These are phyloP conservation scores for Onychostruthus taczanowskii DNA, from an alignment of 2,113 vertebrate species.

Conservation along the genomic window DNA sequence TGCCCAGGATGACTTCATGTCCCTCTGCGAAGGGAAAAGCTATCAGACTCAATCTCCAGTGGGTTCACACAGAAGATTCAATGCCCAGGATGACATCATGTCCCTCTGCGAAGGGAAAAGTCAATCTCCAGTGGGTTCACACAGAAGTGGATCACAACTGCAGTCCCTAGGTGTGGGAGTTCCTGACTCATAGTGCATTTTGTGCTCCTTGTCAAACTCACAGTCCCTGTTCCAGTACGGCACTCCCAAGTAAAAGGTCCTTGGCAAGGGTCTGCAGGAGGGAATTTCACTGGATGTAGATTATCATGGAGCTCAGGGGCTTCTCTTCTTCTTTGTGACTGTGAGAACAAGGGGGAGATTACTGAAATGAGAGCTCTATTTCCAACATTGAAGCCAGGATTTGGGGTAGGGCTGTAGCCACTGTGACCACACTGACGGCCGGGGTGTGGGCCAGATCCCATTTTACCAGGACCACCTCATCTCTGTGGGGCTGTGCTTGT, in stretches of 20 bases:
- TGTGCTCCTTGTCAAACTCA: background rate
- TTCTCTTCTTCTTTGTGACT: background rate
- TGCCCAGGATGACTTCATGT: background rate
- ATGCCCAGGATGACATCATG: background rate
- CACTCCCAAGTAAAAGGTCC: background rate
- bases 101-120: background rate
- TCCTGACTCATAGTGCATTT: background rate
- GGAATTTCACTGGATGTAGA: background rate
- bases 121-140: background rate
- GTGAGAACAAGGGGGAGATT: background rate
- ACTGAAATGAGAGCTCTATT: background rate
- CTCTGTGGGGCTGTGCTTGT: slow-evolving; percentile 8
- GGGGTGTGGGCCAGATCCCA: rapidly evolving
- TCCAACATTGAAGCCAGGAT: background rate
- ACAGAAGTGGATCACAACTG: background rate
- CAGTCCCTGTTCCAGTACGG: background rate
- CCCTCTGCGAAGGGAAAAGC: background rate
- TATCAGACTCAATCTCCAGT: background rate
- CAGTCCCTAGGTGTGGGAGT: rapidly evolving
- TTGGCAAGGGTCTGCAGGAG: background rate
- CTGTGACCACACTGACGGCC: rapidly evolving
- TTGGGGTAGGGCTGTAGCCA: background rate
- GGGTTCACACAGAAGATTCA: background rate
- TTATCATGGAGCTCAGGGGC: background rate
- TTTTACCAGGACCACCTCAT: background rate